Evolutionary conservation across 2,888 invertebrate genomes (phyloP).

Genomic region (Cantharis flavilabris): DNA sequence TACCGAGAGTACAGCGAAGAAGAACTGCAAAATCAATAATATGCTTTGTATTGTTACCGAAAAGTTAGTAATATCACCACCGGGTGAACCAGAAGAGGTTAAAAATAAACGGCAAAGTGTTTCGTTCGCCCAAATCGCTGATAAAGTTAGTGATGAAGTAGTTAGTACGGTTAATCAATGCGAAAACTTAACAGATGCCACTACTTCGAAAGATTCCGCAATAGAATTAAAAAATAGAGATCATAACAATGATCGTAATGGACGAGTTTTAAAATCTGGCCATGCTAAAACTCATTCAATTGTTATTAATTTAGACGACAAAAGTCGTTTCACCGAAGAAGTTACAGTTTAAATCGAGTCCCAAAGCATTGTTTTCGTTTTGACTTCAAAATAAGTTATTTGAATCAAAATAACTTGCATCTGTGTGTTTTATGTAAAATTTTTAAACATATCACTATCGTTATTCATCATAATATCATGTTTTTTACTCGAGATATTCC

Average conservation of each 20-base stretch:
- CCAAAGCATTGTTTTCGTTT: neutral
- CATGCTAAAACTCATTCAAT: slow-evolving; percentile 77
- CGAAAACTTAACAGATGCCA: slow-evolving; percentile 33
- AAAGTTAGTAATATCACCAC: slow-evolving; percentile 58
- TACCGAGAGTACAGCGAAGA: slow-evolving; percentile 43
- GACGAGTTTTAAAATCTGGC: slow-evolving; percentile 60
- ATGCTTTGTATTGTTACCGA: slow-evolving; percentile 46
- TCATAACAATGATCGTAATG: slow-evolving; percentile 45
- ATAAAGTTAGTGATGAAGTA: slow-evolving; percentile 32
- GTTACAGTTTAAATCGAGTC: slow-evolving; percentile 70
- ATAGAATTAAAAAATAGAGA: slow-evolving; percentile 41
- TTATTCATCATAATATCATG: neutral
- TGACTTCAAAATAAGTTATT: neutral
- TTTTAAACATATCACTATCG: neutral
- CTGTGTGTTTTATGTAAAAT: neutral
- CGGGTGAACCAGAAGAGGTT: slow-evolving; percentile 31
- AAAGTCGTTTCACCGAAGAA: slow-evolving; percentile 80
- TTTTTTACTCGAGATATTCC: neutral
- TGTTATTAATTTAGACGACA: slow-evolving; percentile 79
- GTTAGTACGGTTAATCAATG: slow-evolving; percentile 20
- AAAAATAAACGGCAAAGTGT: slow-evolving; percentile 53
- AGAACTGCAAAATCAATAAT: slow-evolving; percentile 56
- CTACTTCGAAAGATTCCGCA: slow-evolving; percentile 30
- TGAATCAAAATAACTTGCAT: neutral
- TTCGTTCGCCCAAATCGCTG: slow-evolving; percentile 56